Evolutionary conservation across 2,888 invertebrate genomes (phyloP).

Genomic region (Caenorhabditis plicata): DNA sequence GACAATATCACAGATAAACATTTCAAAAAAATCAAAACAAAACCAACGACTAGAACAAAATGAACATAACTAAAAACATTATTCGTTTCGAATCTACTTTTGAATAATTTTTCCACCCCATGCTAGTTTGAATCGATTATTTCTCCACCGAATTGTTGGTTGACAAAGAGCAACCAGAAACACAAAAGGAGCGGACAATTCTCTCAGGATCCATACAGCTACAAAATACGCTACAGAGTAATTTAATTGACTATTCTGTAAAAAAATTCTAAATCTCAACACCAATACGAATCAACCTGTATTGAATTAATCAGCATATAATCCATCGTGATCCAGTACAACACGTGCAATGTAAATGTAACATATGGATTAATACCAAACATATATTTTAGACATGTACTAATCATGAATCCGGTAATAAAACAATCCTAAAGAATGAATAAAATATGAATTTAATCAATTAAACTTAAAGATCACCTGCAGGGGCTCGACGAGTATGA

Average conservation of each 20-base stretch:
- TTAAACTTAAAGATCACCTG: slow-evolving; percentile 67
- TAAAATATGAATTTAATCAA: background rate
- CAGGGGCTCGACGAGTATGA: slow-evolving; percentile 83
- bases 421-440: slow-evolving; percentile 77
- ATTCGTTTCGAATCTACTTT: background rate
- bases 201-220: slow-evolving; percentile 90
- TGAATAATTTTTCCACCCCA: slow-evolving; percentile 79
- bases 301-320: slow-evolving; percentile 86
- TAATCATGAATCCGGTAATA: slow-evolving; percentile 85
- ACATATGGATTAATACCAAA: slow-evolving; percentile 83
- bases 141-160: slow-evolving; percentile 87
- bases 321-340: slow-evolving; percentile 93
- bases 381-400: slow-evolving; percentile 81
- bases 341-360: slow-evolving; percentile 83
- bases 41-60: background rate
- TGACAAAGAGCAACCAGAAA: slow-evolving; percentile 83
- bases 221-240: slow-evolving; percentile 93
- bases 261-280: slow-evolving; percentile 10
- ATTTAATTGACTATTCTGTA: slow-evolving; percentile 74
- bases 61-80: background rate
- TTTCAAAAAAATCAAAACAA: background rate
- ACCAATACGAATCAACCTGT: slow-evolving; percentile 72
- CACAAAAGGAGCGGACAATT: slow-evolving; percentile 82
- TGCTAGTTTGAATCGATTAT: slow-evolving; percentile 81
- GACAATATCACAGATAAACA: background rate